Percentiles rank a stretch among this genome's conserved stretches.
phyloP scores from a whole-genome alignment of 2,113 vertebrate genomes.

The Pao palembangensis region DNA sequence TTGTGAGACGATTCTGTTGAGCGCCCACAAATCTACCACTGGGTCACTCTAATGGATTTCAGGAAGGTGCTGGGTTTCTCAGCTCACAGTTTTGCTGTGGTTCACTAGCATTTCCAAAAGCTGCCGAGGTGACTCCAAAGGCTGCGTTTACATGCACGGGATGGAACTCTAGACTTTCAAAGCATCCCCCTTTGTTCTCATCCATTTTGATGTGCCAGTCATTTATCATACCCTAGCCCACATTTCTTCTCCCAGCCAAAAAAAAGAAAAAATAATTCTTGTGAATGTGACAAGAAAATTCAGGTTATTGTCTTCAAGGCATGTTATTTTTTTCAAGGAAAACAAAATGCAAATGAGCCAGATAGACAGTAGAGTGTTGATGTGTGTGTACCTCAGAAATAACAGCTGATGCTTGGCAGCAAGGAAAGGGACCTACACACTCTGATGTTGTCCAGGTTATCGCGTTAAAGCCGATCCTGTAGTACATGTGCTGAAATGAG shows the following conservation, averaged over 20 bases:
- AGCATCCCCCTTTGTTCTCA: not conserved
- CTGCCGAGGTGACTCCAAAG: not conserved
- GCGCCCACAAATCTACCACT: not conserved
- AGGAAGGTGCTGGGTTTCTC: constrained; percentile 8
- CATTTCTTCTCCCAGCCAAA: not conserved
- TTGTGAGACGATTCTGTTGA: constrained; percentile 24
- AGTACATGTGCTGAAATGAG: not conserved
- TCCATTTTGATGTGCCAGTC: not conserved
- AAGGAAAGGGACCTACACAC: not conserved
- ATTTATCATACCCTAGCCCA: not conserved
- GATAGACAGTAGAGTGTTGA: too few relatives aligned
- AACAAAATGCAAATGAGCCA: too few relatives aligned
- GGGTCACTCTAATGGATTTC: not conserved
- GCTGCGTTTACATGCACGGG: not conserved
- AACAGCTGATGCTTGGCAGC: too few relatives aligned
- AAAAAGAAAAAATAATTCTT: not conserved
- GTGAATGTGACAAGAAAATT: not conserved
- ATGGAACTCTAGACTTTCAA: not conserved
- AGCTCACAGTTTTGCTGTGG: constrained; percentile 28
- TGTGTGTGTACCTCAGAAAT: too few relatives aligned
- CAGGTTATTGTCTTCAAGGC: too few relatives aligned
- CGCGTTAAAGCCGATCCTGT: not conserved
- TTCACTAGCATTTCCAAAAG: constrained; percentile 5
- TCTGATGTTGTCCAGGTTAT: constrained; percentile 23
- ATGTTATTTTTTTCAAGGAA: not conserved